Evolutionary conservation across 2,888 invertebrate genomes (phyloP), one percentile per base, ranked within the genome.

Genomic region (Choreutis nemorana): DNA sequence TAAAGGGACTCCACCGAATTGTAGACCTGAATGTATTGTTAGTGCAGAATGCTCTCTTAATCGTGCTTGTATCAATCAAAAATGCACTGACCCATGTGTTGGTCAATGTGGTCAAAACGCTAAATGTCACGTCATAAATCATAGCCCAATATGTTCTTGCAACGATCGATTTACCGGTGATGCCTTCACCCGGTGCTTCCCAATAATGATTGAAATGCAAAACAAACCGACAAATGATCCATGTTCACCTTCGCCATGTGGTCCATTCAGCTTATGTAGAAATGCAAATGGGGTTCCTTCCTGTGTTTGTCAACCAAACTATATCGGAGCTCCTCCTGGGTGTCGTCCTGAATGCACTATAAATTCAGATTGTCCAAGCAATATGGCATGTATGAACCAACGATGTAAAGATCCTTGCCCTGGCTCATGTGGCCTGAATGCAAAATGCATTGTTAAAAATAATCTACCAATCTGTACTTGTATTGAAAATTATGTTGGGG

Each of bases 391-490:
- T 49, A 86, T 91, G 25, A 83, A 85, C 41, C 85, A 87, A 49
- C 87, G 83, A 56, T 91, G 91, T 55, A 75, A 66, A 39, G 90
- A 91, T 59, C 91, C 91, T n/a, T 92, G 91, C 45, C 87, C 87
- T 5, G 90, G 90, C 7, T 87, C 87, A 4, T 92, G 89, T 48
- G 88, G 89, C 25, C 48, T 83, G 33, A 78, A 82, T 45, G 81
- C 89, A 31, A 72, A 80, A 41, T 85, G 88, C 48, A 58, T 58
- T 22, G 87, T 90, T 4, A 81, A 85, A 36, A 88, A 86, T 51
- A 90, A 91, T 47, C 86, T 81, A 33, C 90, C 91, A 1, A 83
- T 84, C 28, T 93, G 92, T 54, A 79, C 83, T 3, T 92, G 92
- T 50, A 63, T 85, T 2, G 79, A 83, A 14, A 86, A 85, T 41